These are phyloP conservation scores for Pseudopodoces humilis DNA, from an alignment of 2,113 vertebrate species.

Conservation along the genomic window DNA sequence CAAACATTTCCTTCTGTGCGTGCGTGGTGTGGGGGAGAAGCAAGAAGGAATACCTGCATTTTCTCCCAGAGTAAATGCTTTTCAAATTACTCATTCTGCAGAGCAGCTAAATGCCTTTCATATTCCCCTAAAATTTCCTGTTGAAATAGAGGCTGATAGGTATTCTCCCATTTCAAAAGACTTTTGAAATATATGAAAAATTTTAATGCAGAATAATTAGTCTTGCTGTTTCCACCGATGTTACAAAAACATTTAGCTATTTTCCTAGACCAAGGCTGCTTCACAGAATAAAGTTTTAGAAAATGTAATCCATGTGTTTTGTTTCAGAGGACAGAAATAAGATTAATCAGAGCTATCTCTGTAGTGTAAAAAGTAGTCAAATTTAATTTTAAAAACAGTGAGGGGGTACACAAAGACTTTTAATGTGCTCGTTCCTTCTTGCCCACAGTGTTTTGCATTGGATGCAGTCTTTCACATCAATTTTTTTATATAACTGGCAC, in stretches of 20 bases:
- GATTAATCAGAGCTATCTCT: not conserved
- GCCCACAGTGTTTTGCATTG: not conserved
- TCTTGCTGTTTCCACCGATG: not conserved
- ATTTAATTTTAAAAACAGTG: not conserved
- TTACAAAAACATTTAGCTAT: not conserved
- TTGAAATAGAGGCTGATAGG: not conserved
- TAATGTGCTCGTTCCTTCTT: not conserved
- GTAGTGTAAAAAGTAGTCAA: not conserved
- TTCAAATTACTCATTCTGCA: constrained; percentile 24
- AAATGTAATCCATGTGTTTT: not conserved
- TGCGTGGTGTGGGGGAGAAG: not conserved
- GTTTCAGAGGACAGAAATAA: not conserved
- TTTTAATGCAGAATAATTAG: not conserved
- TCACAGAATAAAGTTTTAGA: not conserved
- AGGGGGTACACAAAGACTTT: not conserved
- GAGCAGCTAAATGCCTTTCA: not conserved
- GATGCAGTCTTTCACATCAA: not conserved
- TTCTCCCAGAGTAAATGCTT: not conserved
- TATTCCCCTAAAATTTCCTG: not conserved
- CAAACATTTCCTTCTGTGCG: not conserved
- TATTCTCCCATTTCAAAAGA: not conserved
- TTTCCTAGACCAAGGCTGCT: not conserved
- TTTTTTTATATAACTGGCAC: not conserved
- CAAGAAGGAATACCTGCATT: not conserved
- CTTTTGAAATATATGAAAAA: not conserved